These are phyloP conservation scores for Vidua macroura DNA, from an alignment of 2,113 vertebrate species.

Conservation along the genomic window DNA sequence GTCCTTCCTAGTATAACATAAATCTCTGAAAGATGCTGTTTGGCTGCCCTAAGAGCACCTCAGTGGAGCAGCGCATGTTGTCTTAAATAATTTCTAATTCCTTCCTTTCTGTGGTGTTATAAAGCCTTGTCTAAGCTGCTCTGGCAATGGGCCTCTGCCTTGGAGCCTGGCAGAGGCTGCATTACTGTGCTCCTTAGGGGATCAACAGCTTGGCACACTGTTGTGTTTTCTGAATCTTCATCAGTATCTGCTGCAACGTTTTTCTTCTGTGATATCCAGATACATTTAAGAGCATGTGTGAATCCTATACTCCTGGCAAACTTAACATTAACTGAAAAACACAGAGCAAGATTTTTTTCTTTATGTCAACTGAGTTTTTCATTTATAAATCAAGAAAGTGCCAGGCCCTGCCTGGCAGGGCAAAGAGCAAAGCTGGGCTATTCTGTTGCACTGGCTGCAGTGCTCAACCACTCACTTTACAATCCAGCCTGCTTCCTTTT, in stretches of 20 bases:
- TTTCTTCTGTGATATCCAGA: not conserved
- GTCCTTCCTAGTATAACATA: not conserved
- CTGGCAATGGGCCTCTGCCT: not conserved
- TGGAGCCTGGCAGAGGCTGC: not conserved
- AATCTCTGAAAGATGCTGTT: not conserved
- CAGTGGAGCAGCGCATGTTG: not conserved
- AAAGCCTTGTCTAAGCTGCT: not conserved
- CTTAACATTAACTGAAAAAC: not conserved
- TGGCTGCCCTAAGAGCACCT: not conserved
- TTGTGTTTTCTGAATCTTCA: not conserved
- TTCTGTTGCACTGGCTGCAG: not conserved
- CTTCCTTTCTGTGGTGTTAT: not conserved
- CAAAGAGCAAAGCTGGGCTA: not conserved
- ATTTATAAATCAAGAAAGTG: not conserved
- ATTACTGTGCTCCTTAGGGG: not conserved
- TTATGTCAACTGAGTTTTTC: not conserved
- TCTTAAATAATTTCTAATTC: not conserved
- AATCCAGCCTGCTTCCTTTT: not conserved
- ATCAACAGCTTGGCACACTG: not conserved
- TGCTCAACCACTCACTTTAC: rapidly evolving
- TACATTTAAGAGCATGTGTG: not conserved
- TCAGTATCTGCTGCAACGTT: not conserved
- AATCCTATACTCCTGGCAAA: not conserved
- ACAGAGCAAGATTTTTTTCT: not conserved
- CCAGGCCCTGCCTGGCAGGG: not conserved